These are phyloP conservation scores for Lepidochitona cinerea DNA, from an alignment of 2,888 invertebrate genomes.

Conservation along the genomic window DNA sequence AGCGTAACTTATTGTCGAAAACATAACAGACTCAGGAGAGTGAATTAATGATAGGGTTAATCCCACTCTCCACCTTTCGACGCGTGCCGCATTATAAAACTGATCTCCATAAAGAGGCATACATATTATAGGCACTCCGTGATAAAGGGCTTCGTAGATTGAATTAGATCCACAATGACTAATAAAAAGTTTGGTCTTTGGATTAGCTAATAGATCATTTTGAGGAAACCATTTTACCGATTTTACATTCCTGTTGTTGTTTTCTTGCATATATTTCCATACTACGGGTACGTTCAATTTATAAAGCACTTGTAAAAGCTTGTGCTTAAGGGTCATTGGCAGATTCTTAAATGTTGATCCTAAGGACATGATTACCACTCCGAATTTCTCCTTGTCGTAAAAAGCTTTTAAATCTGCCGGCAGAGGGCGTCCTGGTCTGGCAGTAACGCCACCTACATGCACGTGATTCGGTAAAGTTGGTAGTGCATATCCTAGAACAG, in stretches of 20 bases:
- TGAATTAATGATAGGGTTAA: conserved; percentile 23
- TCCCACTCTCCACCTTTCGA: conserved; percentile 30
- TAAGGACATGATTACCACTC: conserved; percentile 40
- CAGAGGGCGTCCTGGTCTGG: conserved; percentile 31
- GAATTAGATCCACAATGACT: conserved; percentile 47
- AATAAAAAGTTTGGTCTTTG: conserved; percentile 38
- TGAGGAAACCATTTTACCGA: conserved; percentile 41
- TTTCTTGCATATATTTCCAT: conserved; percentile 21
- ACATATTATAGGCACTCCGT: conserved; percentile 45
- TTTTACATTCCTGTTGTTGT: conserved; percentile 24
- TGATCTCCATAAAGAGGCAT: conserved; percentile 43
- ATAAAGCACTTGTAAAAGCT: neutral
- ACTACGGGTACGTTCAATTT: conserved; percentile 11
- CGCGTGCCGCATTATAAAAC: conserved; percentile 26
- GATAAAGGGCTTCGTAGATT: conserved; percentile 46
- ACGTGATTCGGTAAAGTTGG: conserved; percentile 38
- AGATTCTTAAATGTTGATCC: conserved; percentile 21
- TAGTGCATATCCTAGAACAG: conserved; percentile 35
- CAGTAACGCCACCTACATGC: conserved; percentile 37
- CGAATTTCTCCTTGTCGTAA: conserved; percentile 28
- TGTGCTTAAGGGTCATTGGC: conserved; percentile 13
- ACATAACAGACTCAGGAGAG: conserved; percentile 24
- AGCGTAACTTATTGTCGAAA: conserved; percentile 24
- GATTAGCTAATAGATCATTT: conserved; percentile 42
- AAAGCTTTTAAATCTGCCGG: conserved; percentile 29